These are phyloP conservation scores for Typhlichthys eigenmanni DNA, from an alignment of 2,797 vertebrate genomes.

Conservation along the genomic window DNA sequence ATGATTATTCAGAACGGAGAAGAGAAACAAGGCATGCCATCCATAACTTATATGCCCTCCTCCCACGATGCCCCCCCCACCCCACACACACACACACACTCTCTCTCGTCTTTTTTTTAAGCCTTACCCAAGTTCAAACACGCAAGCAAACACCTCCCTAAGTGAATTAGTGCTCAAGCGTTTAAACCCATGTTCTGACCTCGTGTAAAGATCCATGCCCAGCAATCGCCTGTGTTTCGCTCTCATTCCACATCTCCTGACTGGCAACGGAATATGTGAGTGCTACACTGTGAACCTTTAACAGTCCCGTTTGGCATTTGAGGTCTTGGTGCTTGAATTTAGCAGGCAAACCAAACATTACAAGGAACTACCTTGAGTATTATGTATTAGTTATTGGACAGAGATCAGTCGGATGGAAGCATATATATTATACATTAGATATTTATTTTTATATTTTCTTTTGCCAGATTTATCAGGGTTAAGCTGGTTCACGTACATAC, in stretches of 20 bases:
- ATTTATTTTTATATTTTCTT: conserved; percentile 12
- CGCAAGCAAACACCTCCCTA: conserved; percentile 41
- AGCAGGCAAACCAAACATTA: conserved; percentile 40
- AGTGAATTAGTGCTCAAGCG: conserved; percentile 38
- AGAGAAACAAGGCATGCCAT: conserved; percentile 55
- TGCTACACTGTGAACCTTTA: conserved; percentile 53
- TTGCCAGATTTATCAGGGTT: conserved; percentile 36
- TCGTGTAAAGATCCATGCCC: conserved; percentile 48
- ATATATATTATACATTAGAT: neutral
- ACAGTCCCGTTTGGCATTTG: conserved; percentile 47
- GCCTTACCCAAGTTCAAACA: conserved; percentile 2
- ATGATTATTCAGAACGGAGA: conserved; percentile 70
- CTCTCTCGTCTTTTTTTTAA: conserved; percentile 4
- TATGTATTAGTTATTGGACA: conserved; percentile 30
- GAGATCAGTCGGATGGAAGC: conserved; percentile 36
- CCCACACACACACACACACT: neutral
- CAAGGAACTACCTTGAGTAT: conserved; percentile 20
- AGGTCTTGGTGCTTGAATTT: conserved; percentile 32
- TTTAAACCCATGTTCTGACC: conserved; percentile 63
- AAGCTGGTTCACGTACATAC: conserved; percentile 17
- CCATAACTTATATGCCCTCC: conserved; percentile 59
- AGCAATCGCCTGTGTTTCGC: conserved; percentile 46
- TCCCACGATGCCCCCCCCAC: conserved; percentile 15
- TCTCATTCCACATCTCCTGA: conserved; percentile 37
- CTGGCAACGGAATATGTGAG: conserved; percentile 25